These are phyloP conservation scores for Antheraea pernyi DNA, from an alignment of 1,140 invertebrate species.

Conservation along the genomic window DNA sequence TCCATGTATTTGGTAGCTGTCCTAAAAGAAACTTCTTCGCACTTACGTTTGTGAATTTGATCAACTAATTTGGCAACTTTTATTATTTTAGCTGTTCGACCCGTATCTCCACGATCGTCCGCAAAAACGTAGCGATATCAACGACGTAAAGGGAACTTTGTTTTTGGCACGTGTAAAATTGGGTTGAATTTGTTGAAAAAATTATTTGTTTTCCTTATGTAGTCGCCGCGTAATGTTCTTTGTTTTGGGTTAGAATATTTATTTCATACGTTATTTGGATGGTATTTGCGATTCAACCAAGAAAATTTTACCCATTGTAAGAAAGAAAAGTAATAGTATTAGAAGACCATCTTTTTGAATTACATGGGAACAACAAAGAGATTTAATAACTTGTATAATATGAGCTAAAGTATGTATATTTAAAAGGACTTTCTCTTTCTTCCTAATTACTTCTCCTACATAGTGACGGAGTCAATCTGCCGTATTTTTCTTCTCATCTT, in stretches of 20 bases:
- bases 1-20: not conserved
- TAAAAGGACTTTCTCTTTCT: too few species aligned
- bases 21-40: not conserved
- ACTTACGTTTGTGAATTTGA: not conserved
- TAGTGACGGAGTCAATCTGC: too few species aligned
- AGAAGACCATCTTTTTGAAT: too few species aligned
- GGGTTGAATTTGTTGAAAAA: not conserved
- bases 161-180: constrained; percentile 4
- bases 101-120: not conserved
- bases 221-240: not conserved
- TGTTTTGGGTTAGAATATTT: not conserved
- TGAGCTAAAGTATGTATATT: too few species aligned
- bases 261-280: not conserved
- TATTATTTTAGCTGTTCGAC: constrained; percentile 2
- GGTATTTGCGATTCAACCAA: not conserved
- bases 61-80: constrained; percentile 3
- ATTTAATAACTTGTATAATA: too few species aligned
- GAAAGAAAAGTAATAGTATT: too few species aligned
- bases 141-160: not conserved
- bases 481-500: too few species aligned
- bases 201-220: not conserved
- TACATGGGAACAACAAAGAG: too few species aligned
- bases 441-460: too few species aligned
- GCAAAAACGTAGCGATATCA: not conserved
- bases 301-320: not conserved